Percentiles rank a stretch among this genome's conserved stretches.
Evolutionary conservation across 2,113 vertebrate species (phyloP).

Genomic region (Pituophis catenifer): DNA sequence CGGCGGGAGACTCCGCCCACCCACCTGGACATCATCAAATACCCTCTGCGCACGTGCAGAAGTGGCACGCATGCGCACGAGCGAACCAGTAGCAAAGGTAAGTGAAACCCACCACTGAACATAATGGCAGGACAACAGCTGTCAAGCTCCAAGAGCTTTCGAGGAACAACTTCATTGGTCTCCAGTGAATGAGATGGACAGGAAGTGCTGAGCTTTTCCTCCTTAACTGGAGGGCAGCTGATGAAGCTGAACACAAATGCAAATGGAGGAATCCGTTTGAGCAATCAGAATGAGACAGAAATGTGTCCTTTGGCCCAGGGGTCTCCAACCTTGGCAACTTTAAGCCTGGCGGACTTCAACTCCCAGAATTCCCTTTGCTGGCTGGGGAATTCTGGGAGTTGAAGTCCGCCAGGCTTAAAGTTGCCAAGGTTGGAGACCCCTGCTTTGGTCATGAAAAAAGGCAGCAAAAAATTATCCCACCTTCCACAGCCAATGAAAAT

Average conservation of each 20-base stretch:
- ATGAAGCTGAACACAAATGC: neutral
- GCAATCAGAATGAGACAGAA: constrained; percentile 1
- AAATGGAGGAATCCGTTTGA: neutral
- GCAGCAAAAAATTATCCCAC: neutral
- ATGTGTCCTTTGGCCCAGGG: neutral
- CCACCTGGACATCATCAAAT: too few species aligned
- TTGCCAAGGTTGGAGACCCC: too few species aligned
- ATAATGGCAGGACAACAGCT: neutral
- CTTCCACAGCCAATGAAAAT: neutral
- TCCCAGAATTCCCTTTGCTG: too few species aligned
- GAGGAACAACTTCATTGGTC: neutral
- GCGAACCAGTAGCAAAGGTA: too few species aligned
- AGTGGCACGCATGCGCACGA: too few species aligned
- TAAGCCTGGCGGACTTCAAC: too few species aligned
- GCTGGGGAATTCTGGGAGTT: too few species aligned
- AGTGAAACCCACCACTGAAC: too few species aligned
- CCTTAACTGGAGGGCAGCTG: neutral
- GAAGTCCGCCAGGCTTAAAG: too few species aligned
- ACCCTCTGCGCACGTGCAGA: too few species aligned
- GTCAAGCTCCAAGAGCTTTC: neutral
- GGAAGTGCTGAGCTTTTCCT: neutral
- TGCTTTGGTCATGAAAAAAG: neutral
- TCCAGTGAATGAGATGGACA: neutral
- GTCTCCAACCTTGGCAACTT: too few species aligned
- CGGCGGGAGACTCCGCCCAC: too few species aligned